Evolutionary conservation across 2,888 invertebrate genomes (phyloP).

Genomic region (Acanthosoma haemorrhoidale): DNA sequence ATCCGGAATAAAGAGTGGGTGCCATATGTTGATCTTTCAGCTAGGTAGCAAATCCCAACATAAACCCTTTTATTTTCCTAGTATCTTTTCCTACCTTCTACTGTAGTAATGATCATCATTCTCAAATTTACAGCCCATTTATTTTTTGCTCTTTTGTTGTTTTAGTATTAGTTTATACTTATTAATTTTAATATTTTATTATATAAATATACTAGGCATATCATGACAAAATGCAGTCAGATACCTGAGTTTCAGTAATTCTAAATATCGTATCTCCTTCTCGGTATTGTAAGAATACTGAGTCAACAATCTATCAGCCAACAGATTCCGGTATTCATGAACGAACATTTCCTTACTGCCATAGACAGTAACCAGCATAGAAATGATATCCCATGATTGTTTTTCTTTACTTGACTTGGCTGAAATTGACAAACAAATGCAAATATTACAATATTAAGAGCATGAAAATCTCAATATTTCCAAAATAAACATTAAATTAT

Average conservation of each 20-base stretch:
- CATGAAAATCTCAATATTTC: background rate
- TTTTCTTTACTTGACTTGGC: slow-evolving; percentile 56
- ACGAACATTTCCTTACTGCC: slow-evolving; percentile 97
- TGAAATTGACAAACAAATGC: slow-evolving; percentile 41
- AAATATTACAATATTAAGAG: background rate
- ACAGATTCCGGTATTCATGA: slow-evolving; percentile 89
- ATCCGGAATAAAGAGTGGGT: too few species aligned
- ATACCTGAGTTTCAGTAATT: slow-evolving; percentile 74
- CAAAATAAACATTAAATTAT: background rate
- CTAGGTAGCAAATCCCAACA: too few species aligned
- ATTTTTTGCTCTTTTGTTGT: background rate
- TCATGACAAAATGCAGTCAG: too few species aligned
- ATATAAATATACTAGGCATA: too few species aligned
- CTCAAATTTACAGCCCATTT: too few species aligned
- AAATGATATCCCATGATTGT: slow-evolving; percentile 83
- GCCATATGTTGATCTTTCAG: too few species aligned
- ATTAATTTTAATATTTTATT: background rate
- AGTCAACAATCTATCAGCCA: slow-evolving; percentile 82
- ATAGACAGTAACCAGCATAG: slow-evolving; percentile 96
- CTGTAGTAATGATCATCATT: too few species aligned
- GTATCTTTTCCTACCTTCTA: too few species aligned
- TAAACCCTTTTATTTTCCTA: too few species aligned
- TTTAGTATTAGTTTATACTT: background rate
- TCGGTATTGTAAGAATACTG: slow-evolving; percentile 83
- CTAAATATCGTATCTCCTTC: slow-evolving; percentile 86